phyloP scores from a whole-genome alignment of 2,888 invertebrate species.

The Melikaiella ostensackeni region DNA sequence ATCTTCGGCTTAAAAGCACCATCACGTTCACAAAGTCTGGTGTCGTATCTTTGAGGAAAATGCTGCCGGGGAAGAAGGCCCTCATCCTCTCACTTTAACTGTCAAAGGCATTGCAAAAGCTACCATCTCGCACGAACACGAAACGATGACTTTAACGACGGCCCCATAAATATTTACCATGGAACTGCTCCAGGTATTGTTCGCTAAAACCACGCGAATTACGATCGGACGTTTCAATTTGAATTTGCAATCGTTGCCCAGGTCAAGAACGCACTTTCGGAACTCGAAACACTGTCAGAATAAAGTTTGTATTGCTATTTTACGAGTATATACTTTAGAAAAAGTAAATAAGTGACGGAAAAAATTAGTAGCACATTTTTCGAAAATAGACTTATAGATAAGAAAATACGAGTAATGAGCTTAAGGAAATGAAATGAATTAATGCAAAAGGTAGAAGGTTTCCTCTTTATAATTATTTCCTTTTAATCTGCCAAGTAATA shows the following conservation, averaged over 20 bases:
- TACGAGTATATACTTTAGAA: no score
- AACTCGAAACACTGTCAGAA: neutral
- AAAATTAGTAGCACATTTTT: no score
- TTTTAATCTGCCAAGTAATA: no score
- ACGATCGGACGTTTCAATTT: conserved; percentile 35
- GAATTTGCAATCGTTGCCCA: conserved; percentile 5
- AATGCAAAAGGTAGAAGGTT: no score
- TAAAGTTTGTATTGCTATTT: no score
- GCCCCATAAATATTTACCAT: conserved; percentile 56
- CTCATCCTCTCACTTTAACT: conserved; percentile 45
- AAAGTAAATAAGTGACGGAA: no score
- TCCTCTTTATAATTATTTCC: no score
- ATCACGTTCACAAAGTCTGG: conserved; percentile 21
- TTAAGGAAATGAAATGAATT: no score
- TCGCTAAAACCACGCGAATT: neutral
- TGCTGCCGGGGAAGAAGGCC: conserved; percentile 15
- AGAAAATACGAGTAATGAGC: no score
- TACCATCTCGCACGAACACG: conserved; percentile 49
- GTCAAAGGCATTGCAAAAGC: conserved; percentile 36
- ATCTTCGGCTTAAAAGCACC: conserved; percentile 50
- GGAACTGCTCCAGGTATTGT: conserved; percentile 25
- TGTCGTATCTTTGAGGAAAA: conserved; percentile 36
- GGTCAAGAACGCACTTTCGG: neutral
- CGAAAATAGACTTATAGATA: no score
- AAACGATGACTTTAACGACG: conserved; percentile 56